Conservation (phyloP, 1,140 invertebrate species). For the Aphidius ervi region DNA sequence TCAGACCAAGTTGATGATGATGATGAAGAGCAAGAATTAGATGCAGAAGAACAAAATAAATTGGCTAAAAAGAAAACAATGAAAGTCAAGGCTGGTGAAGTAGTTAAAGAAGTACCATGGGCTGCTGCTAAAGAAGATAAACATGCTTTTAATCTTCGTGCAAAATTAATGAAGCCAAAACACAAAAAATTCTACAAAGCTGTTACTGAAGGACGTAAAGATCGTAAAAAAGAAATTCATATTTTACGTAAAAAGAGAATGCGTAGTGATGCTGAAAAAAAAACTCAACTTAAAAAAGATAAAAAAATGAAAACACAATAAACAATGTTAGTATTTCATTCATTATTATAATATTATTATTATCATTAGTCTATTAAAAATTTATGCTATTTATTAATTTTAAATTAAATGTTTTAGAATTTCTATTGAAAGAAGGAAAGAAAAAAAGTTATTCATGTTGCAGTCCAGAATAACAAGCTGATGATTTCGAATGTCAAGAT, state of each 20-base stretch:
- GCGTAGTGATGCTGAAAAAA: slow-evolving; percentile 63
- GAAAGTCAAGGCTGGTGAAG: slow-evolving; percentile 69
- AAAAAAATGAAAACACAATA: slow-evolving; percentile 8
- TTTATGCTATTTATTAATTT: too few relatives aligned
- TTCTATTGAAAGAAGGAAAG: too few relatives aligned
- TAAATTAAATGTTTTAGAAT: too few relatives aligned
- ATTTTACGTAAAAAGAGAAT: slow-evolving; percentile 72
- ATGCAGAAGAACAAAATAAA: slow-evolving; percentile 20
- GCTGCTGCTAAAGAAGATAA: slow-evolving; percentile 70
- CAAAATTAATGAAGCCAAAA: slow-evolving; percentile 95
- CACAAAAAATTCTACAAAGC: slow-evolving; percentile 87
- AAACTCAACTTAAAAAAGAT: slow-evolving; percentile 55
- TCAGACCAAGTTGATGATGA: slow-evolving; percentile 9
- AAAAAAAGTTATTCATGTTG: too few relatives aligned
- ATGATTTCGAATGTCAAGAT: too few relatives aligned
- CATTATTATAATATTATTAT: too few relatives aligned
- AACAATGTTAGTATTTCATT: neutral
- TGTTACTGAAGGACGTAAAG: slow-evolving; percentile 81
- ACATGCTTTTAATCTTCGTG: slow-evolving; percentile 84
- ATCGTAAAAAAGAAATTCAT: slow-evolving; percentile 80
- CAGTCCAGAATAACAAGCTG: too few relatives aligned
- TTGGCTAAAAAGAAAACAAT: slow-evolving; percentile 67
- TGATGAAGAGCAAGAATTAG: slow-evolving; percentile 23
- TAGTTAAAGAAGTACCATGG: slow-evolving; percentile 69
- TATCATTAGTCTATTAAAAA: too few relatives aligned